Evolutionary conservation across 2,888 invertebrate species (phyloP).

Genomic region (Lasiommata megera): DNA sequence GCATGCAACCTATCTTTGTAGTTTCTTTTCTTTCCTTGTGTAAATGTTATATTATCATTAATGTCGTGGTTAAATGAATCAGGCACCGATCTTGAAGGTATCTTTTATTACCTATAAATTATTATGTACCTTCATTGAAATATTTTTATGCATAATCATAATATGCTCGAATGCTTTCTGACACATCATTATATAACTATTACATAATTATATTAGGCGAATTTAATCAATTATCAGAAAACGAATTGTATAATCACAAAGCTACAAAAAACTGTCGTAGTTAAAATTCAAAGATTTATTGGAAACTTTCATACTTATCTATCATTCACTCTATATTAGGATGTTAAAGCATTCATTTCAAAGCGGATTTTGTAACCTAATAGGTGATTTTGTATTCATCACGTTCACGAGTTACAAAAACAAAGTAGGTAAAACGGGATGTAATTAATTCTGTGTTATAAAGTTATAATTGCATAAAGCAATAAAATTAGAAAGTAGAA

Average conservation of each 20-base stretch:
- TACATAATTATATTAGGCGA: background rate
- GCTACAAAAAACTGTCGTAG: background rate
- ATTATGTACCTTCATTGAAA: no score
- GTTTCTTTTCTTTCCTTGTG: no score
- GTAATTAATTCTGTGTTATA: background rate
- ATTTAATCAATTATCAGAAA: background rate
- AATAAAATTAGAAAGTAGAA: background rate
- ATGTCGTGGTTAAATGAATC: no score
- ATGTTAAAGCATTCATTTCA: background rate
- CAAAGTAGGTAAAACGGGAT: background rate
- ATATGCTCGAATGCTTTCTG: background rate
- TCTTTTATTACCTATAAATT: no score
- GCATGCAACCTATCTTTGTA: no score
- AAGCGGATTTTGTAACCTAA: background rate
- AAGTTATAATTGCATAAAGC: background rate
- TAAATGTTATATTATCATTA: no score
- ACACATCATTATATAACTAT: background rate
- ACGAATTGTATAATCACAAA: background rate
- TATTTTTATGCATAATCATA: background rate
- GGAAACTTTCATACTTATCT: background rate
- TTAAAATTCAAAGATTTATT: background rate
- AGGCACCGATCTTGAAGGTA: background rate
- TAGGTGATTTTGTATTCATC: background rate
- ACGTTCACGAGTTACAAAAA: background rate
- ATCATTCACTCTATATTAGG: background rate